Base-by-base conservation (phyloP, 2,888 invertebrate genomes). In the Nymphalis polychloros region DNA sequence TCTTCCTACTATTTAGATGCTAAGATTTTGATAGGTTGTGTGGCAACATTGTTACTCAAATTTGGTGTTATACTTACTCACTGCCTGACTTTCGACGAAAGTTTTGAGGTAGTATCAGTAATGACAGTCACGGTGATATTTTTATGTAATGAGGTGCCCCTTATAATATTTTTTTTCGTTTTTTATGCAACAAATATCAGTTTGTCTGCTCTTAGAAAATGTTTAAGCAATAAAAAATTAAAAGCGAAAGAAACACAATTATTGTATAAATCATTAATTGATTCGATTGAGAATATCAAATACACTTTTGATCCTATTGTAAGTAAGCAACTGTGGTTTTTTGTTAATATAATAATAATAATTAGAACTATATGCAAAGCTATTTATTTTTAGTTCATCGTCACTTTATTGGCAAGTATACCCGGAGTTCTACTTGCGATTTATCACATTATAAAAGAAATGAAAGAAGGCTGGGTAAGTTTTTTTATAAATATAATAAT, bases 211-310 rank as follows among this genome's bases (percentile, higher is more conserved):
- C 35, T 68, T 13, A 50, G 27, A 31, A 60, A 60, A 55, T 53
- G 52, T 27, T 55, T 60, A 35, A 47, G 55, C 35, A 19, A 35
- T 20, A 48, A 17, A 7, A 47, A 8, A n/a, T 46, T 47, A 35
- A 27, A 52, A 16, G 7, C 47, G 1, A 47, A 47, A 6, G 20
- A 64, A 16, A 19, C 46, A 17, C 60, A 55, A 23, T 13, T 6
- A 0, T 53, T 68, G 19, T 68, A 68, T 55, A 60, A 55, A 60
- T 55, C 35, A 47, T 47, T 68, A 47, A 53, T 68, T 16, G 60
- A 68, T 41, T 47, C 48, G 31, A 53, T 46, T n/a, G 60, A 60
- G 35, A 60, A 16, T 10, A 8, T 55, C 2, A 55, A 52, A 31
- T 19, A 48, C 16, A 31, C 64, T 10, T 60, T 68, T 19, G 47